These are phyloP conservation scores for Campoplex capitator DNA, from an alignment of 2,888 invertebrate species.

Conservation along the genomic window DNA sequence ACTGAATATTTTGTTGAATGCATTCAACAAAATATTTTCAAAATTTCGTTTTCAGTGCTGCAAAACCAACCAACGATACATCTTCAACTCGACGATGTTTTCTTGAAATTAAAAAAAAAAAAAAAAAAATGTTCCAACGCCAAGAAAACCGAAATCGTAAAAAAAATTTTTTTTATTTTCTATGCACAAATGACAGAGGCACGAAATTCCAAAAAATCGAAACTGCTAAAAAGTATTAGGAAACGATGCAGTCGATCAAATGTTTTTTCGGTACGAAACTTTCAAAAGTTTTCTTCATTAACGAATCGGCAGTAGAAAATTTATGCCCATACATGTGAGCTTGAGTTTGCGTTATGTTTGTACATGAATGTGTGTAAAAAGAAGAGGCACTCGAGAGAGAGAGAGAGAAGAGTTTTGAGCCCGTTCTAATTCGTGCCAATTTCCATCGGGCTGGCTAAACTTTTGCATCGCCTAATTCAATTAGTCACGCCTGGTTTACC, in stretches of 20 bases:
- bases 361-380: neutral
- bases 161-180: no score
- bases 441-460: conserved; percentile 70
- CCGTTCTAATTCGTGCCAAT: conserved; percentile 77
- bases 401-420: conserved; percentile 19
- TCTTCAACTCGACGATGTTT: neutral
- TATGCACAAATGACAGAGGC: no score
- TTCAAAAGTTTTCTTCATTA: conserved; percentile 5
- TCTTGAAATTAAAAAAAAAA: no score
- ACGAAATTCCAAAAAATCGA: neutral
- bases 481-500: conserved; percentile 75
- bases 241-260: neutral
- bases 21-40: no score
- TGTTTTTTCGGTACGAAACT: neutral
- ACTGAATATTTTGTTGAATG: no score
- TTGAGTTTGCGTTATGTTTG: conserved; percentile 9
- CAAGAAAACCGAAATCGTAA: no score
- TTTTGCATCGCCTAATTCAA: conserved; percentile 78
- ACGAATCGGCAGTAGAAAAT: conserved; percentile 16
- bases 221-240: neutral
- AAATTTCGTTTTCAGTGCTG: neutral
- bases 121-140: no score
- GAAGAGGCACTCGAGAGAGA: neutral
- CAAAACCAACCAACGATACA: conserved; percentile 1
- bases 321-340: neutral